Evolutionary conservation across 2,888 invertebrate genomes (phyloP), one percentile per base, ranked within the genome.

Genomic region (Xestoiulus laeticollis): DNA sequence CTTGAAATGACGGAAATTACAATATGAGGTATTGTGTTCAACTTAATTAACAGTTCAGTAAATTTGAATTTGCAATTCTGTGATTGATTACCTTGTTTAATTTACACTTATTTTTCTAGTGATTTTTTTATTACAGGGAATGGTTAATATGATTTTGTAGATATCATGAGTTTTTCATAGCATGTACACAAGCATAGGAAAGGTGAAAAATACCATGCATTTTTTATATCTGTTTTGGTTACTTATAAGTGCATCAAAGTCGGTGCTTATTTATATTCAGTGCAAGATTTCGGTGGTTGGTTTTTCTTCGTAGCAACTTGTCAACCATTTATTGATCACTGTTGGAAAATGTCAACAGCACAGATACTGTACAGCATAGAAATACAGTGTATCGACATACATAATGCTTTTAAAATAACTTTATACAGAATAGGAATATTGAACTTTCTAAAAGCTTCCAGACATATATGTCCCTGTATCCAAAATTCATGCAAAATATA

Each of bases 231-330:
- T 59, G n/a, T n/a, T 59, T 59, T 59, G n/a, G 53, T 59, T 59
- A 59, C 53, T 59, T 59, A 59, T 59, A 59, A 59, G 53, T n/a
- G 53, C 53, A 59, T 59, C 53, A 59, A 59, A n/a, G 53, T 59
- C 53, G n/a, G 6, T n/a, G 53, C n/a, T 59, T n/a, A 59, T 59
- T 59, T 59, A n/a, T 59, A 59, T 59, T 59, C 53, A 59, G 6
- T n/a, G n/a, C 53, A n/a, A 59, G 16, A 59, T 59, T 59, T n/a
- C 16, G n/a, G n/a, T n/a, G 19, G 53, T 59, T n/a, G n/a, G 53
- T 0, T 59, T 14, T 59, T n/a, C 19, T 59, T 59, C 53, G 19
- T 59, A 16, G 6, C 19, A 59, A 59, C 53, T 59, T 59, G 53
- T 59, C 53, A 59, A n/a, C 19, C n/a, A 59, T 59, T n/a, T 59